phyloP scores from a whole-genome alignment of 2,113 vertebrate genomes.

The Sander vitreus region DNA sequence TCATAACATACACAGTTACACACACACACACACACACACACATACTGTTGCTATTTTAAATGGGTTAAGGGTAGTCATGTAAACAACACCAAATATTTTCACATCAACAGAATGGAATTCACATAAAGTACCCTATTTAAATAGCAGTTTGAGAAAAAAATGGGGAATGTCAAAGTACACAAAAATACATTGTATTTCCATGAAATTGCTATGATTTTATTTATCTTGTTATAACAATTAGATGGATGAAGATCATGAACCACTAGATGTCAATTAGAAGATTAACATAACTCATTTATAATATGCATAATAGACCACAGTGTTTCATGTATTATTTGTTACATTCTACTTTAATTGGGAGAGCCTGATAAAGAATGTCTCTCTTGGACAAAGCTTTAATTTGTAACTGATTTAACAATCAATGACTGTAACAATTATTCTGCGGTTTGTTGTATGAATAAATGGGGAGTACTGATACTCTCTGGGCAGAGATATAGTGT shows the following conservation, averaged over 20 bases:
- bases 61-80: constrained; percentile 4
- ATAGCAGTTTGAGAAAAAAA: background rate
- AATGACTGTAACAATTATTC: background rate
- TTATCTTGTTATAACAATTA: constrained; percentile 10
- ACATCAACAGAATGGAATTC: background rate
- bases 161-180: background rate
- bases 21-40: no score
- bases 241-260: background rate
- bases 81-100: no score
- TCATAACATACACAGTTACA: background rate
- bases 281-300: background rate
- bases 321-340: background rate
- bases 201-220: constrained; percentile 1
- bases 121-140: background rate
- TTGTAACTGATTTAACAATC: background rate
- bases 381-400: background rate
- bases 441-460: background rate
- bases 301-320: background rate
- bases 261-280: background rate
- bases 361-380: background rate
- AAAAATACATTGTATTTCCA: background rate
- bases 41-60: constrained; percentile 1
- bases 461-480: background rate
- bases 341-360: background rate
- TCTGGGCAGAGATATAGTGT: background rate